phyloP scores from a whole-genome alignment of 2,113 vertebrate species.

The Canis aureus region DNA sequence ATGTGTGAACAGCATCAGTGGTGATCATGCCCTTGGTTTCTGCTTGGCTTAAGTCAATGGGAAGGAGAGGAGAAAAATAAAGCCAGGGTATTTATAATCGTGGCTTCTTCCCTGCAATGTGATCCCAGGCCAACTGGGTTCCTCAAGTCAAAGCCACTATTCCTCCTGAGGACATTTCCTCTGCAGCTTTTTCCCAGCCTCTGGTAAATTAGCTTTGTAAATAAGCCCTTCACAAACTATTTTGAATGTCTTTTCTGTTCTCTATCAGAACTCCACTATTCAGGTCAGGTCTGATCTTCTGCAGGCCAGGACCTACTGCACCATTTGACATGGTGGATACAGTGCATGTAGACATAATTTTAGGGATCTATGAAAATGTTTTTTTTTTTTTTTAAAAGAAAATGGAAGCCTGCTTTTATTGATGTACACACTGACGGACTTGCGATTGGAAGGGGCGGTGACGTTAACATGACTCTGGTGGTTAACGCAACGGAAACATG shows the following conservation, averaged over 20 bases:
- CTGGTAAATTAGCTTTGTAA: neutral
- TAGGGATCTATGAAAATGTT: neutral
- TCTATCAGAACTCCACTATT: neutral
- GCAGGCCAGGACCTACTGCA: neutral
- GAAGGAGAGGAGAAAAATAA: neutral
- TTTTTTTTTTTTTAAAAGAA: too few species aligned
- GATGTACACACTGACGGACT: too few species aligned
- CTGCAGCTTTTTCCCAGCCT: neutral
- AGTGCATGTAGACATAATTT: neutral
- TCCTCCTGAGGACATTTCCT: neutral
- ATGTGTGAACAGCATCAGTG: neutral
- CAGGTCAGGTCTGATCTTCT: neutral
- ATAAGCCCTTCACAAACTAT: neutral
- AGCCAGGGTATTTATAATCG: neutral
- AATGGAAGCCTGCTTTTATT: too few species aligned
- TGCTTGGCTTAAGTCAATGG: neutral
- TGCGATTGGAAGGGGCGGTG: too few species aligned
- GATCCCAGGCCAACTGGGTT: too few species aligned
- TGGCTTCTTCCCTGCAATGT: neutral
- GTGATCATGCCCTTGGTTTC: neutral
- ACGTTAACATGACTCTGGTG: too few species aligned
- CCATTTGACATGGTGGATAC: neutral
- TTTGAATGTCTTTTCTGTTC: neutral
- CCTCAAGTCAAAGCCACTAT: neutral
- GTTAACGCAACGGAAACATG: too few species aligned